A percentile compares a stretch with the other conserved stretches of the same genome.
These are phyloP conservation scores for Volucella inanis DNA, from an alignment of 2,888 invertebrate species.

Conservation along the genomic window DNA sequence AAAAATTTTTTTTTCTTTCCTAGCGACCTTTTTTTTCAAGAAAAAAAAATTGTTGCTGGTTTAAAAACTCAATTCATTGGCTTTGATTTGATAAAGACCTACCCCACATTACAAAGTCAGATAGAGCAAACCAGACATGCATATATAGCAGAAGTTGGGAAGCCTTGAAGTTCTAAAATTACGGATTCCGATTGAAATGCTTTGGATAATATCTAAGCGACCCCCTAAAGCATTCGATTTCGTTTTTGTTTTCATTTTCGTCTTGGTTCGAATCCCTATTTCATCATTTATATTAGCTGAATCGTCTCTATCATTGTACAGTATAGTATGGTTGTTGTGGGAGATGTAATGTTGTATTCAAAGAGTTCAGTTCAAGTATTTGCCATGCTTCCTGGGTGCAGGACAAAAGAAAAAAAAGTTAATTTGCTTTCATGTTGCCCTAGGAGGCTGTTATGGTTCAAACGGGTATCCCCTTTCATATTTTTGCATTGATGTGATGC, in stretches of 20 bases:
- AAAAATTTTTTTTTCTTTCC: background rate
- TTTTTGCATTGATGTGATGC: background rate
- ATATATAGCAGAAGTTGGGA: conserved; percentile 17
- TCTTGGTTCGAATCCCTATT: conserved; percentile 17
- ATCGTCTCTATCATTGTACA: conserved; percentile 1
- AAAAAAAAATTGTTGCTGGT: background rate
- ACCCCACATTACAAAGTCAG: background rate
- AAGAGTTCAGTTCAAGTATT: conserved; percentile 16
- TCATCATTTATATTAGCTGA: conserved; percentile 31
- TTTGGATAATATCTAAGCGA: conserved; percentile 24
- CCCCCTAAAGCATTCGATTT: background rate
- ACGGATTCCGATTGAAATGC: conserved; percentile 47
- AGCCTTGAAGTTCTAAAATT: conserved; percentile 23
- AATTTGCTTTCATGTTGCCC: conserved; percentile 29
- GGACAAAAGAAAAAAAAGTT: conserved; percentile 3
- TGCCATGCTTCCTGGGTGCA: conserved; percentile 6
- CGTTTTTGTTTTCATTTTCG: background rate
- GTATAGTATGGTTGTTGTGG: background rate
- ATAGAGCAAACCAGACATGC: background rate
- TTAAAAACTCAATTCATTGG: conserved; percentile 15
- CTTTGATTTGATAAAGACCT: conserved; percentile 11
- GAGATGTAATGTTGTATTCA: background rate
- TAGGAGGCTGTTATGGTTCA: conserved; percentile 43
- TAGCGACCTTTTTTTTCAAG: background rate
- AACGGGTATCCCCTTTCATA: conserved; percentile 40